These are phyloP conservation scores for Chaenocephalus aceratus DNA, from an alignment of 2,113 vertebrate species.

Conservation along the genomic window DNA sequence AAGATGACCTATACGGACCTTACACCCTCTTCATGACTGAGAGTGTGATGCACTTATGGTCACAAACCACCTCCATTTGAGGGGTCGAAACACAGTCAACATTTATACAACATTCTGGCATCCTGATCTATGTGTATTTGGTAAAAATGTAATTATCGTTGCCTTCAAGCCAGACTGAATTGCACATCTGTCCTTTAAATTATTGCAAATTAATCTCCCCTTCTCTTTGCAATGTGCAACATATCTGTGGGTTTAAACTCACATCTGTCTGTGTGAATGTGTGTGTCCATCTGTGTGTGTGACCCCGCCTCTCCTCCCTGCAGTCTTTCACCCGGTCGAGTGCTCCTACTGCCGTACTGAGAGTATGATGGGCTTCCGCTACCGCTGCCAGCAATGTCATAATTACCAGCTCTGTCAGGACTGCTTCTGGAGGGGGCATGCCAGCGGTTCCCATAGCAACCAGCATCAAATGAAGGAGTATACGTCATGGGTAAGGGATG, in stretches of 20 bases:
- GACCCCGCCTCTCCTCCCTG: slow-evolving; percentile 60
- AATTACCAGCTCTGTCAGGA: slow-evolving; percentile 99
- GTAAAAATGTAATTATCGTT: slow-evolving; percentile 4
- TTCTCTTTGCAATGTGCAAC: slow-evolving; percentile 31
- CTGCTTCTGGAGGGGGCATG: slow-evolving; percentile 99
- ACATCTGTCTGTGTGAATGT: slow-evolving; percentile 46
- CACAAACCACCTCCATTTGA: slow-evolving; percentile 30
- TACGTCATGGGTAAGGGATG: slow-evolving; percentile 96
- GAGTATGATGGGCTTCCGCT: slow-evolving; percentile 99
- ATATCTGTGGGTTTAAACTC: slow-evolving; percentile 49
- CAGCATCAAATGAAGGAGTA: slow-evolving; percentile 99
- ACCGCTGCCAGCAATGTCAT: slow-evolving; percentile 99
- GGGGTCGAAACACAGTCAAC: slow-evolving; percentile 20
- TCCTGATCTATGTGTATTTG: not conserved
- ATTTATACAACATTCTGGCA: not conserved
- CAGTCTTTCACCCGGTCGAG: slow-evolving; percentile 99
- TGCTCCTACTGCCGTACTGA: slow-evolving; percentile 99
- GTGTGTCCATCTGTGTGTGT: slow-evolving; percentile 36
- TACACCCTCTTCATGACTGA: slow-evolving; percentile 22
- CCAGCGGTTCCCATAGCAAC: slow-evolving; percentile 99
- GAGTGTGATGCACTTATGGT: slow-evolving; percentile 27
- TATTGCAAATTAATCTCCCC: slow-evolving; percentile 39
- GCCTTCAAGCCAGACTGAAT: not conserved
- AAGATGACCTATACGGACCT: slow-evolving; percentile 42
- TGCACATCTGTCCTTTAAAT: slow-evolving; percentile 37